phyloP scores from a whole-genome alignment of 2,888 invertebrate species.

The Heliconius cydno region DNA sequence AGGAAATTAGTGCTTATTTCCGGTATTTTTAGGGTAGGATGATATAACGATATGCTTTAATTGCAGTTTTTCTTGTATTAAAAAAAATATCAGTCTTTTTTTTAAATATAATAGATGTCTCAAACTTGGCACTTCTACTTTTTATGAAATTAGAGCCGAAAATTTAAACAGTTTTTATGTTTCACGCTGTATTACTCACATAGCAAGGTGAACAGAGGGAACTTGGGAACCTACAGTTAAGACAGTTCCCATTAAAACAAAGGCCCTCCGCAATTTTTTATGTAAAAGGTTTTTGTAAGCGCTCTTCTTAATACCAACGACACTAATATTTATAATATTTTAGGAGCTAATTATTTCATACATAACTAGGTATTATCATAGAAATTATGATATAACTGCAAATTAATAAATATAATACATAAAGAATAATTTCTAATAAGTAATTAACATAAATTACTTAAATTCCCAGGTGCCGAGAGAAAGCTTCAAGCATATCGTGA shows the following conservation, averaged over 20 bases:
- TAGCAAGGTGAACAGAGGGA: too few relatives aligned
- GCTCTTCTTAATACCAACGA: too few relatives aligned
- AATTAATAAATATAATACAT: not conserved
- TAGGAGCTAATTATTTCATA: too few relatives aligned
- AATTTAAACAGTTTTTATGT: too few relatives aligned
- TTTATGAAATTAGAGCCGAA: too few relatives aligned
- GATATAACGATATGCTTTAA: not conserved
- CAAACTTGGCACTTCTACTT: not conserved
- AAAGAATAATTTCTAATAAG: slow-evolving; percentile 14
- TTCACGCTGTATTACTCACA: too few relatives aligned
- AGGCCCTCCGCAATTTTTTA: too few relatives aligned
- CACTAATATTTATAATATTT: too few relatives aligned
- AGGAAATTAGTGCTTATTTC: slow-evolving; percentile 5
- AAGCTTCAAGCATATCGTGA: slow-evolving; percentile 87
- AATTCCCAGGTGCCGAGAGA: slow-evolving; percentile 81
- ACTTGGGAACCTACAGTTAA: too few relatives aligned
- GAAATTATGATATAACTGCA: not conserved
- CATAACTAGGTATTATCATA: not conserved
- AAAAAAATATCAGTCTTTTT: not conserved
- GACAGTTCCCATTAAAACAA: too few relatives aligned
- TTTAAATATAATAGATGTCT: not conserved
- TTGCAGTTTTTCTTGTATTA: not conserved
- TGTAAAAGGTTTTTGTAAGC: too few relatives aligned
- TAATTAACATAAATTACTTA: slow-evolving; percentile 19
- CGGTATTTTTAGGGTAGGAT: not conserved